Base-by-base conservation (phyloP, 2,113 vertebrate species). In the Ochotona princeps region DNA sequence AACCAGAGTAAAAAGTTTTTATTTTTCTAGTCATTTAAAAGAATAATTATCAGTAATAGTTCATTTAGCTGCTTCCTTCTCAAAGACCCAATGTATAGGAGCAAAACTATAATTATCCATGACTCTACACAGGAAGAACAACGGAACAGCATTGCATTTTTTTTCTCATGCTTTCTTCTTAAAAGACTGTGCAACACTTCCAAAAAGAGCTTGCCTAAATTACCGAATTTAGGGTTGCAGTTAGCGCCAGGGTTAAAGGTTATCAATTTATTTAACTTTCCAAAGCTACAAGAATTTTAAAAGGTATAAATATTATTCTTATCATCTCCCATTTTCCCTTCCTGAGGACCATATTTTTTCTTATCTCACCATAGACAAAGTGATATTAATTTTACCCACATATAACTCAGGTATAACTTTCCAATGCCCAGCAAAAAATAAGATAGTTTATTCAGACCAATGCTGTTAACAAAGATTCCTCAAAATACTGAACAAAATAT, bases 401-500 rank as follows among this genome's bases (percentile, higher is more conserved):
- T 3, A 1, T 54, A 86, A 76, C 35, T 78, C 38, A 49, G 38
- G 54, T 83, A n/a, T 91, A 60, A 83, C 38, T 79, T 95, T 57
- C 44, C 47, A 44, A 32, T 70, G 20, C 23, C 69, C 35, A 76
- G 25, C n/a, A 72, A 85, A 85, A 35, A 32, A 49, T 17, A 32
- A 38, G 20, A 10, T 85, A 72, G 87, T 81, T 84, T 69, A 90
- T 78, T 93, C 73, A 90, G 25, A 72, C 61, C 28, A 87, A 25
- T 17, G 21, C 7, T 92, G 74, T 51, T 65, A 25, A n/a, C 78
- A 73, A 93, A 81, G 76, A 49, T 90, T 66, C 75, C 63, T 61
- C 38, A 89, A 93, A 95, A 49, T 84, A 85, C 28, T 47, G 35
- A 93, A 81, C 75, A 81, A 91, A 87, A 84, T 90, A 23, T 47